Evolutionary conservation across 2,888 invertebrate species (phyloP).

Genomic region (Hanleya hanleyi): DNA sequence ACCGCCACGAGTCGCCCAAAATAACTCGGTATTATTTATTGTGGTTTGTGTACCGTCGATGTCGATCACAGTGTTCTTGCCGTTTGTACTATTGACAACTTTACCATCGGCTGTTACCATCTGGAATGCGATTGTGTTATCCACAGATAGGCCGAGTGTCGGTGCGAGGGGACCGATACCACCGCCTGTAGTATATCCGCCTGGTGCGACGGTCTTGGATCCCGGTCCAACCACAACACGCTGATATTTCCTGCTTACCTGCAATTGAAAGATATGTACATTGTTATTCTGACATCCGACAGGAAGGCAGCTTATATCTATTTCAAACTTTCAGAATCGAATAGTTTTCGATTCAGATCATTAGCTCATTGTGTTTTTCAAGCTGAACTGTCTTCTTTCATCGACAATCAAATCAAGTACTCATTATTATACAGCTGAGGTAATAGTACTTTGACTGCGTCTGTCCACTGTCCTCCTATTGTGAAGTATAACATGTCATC

Average conservation of each 20-base stretch:
- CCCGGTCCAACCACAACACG: background rate
- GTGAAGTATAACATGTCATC: too few species aligned
- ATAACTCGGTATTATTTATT: background rate
- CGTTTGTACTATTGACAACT: background rate
- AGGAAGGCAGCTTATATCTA: background rate
- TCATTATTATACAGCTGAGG: too few species aligned
- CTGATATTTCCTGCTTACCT: background rate
- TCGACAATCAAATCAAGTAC: too few species aligned
- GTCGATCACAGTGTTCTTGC: background rate
- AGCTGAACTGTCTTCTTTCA: too few species aligned
- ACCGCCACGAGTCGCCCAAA: background rate
- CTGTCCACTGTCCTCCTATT: too few species aligned
- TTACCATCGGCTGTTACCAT: constrained; percentile 6
- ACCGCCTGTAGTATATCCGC: constrained; percentile 2
- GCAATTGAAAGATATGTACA: background rate
- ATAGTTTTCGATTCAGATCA: too few species aligned
- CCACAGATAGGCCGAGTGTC: background rate
- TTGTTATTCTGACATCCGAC: background rate
- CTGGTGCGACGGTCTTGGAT: background rate
- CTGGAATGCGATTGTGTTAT: background rate
- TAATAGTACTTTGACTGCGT: too few species aligned
- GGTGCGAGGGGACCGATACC: background rate
- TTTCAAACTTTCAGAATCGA: background rate
- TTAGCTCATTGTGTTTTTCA: too few species aligned
- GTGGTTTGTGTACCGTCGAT: background rate